A percentile compares a stretch with the other conserved stretches of the same genome.
Conservation (phyloP, 2,113 vertebrate species). For the Stegostoma tigrinum region DNA sequence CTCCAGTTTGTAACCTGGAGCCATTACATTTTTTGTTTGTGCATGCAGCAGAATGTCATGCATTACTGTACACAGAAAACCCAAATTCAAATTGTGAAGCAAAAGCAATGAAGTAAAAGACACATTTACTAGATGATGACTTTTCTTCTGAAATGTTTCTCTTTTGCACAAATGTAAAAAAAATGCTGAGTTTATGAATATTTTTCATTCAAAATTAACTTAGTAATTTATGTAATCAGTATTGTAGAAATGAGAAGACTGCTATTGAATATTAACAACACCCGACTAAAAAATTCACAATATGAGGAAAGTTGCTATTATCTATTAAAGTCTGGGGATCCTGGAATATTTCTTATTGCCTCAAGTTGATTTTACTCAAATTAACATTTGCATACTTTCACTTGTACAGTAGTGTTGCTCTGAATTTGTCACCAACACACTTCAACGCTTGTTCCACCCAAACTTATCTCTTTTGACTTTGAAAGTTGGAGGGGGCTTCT, state of each 20-base stretch:
- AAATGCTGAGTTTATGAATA: too few relatives aligned
- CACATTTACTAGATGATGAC: background rate
- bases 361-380: background rate
- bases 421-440: background rate
- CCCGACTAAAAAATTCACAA: background rate
- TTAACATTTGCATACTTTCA: background rate
- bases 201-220: background rate
- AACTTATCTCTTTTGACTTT: background rate
- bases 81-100: background rate
- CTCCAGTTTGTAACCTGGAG: background rate
- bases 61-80: background rate
- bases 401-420: background rate
- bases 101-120: background rate
- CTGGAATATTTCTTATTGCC: background rate
- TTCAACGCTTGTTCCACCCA: background rate
- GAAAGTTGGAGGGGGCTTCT: background rate
- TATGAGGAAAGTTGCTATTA: background rate
- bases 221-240: background rate
- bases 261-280: background rate
- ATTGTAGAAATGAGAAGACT: background rate
- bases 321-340: background rate
- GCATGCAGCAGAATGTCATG: background rate
- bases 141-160: background rate
- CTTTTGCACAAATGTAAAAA: background rate
- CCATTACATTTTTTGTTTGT: background rate